phyloP scores from a whole-genome alignment of 1,140 invertebrate species.

The Psix sp. region DNA sequence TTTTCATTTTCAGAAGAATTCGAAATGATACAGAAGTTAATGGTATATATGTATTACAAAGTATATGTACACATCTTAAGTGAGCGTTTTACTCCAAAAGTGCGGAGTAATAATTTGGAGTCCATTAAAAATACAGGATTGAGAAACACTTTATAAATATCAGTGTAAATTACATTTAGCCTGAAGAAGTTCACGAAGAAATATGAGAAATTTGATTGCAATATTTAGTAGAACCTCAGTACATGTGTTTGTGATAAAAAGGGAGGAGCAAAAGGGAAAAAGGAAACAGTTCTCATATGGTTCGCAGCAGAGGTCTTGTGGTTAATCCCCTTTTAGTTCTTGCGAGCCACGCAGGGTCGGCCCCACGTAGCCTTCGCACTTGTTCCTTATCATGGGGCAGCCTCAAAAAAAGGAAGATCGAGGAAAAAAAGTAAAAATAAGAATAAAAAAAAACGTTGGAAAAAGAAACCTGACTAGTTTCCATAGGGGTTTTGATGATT shows the following conservation, averaged over 20 bases:
- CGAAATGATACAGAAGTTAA: too few relatives aligned
- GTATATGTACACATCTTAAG: too few relatives aligned
- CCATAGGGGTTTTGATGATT: slow-evolving; percentile 26
- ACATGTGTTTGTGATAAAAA: slow-evolving; percentile 50
- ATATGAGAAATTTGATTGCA: slow-evolving; percentile 37
- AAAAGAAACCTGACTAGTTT: slow-evolving; percentile 44
- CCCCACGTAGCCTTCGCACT: slow-evolving; percentile 57
- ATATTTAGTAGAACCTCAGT: slow-evolving; percentile 30
- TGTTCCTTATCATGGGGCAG: slow-evolving; percentile 65
- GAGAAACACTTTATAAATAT: neutral
- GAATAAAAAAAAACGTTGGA: slow-evolving; percentile 16
- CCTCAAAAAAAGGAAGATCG: slow-evolving; percentile 33
- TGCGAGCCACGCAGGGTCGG: slow-evolving; percentile 46
- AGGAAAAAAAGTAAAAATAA: slow-evolving; percentile 24
- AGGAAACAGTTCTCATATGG: slow-evolving; percentile 45
- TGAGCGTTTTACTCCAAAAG: too few relatives aligned
- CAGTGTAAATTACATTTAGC: neutral
- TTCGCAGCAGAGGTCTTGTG: slow-evolving; percentile 52
- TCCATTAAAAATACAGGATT: slow-evolving; percentile 1
- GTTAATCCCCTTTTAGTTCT: slow-evolving; percentile 53
- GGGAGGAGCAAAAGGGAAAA: slow-evolving; percentile 21
- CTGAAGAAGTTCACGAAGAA: too few relatives aligned
- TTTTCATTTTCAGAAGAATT: too few relatives aligned
- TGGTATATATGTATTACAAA: too few relatives aligned
- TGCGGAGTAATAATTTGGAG: neutral